Evolutionary conservation across 2,797 vertebrate species (phyloP), one percentile per base, ranked within the genome.

Genomic region (Semaprochilodus insignis): DNA sequence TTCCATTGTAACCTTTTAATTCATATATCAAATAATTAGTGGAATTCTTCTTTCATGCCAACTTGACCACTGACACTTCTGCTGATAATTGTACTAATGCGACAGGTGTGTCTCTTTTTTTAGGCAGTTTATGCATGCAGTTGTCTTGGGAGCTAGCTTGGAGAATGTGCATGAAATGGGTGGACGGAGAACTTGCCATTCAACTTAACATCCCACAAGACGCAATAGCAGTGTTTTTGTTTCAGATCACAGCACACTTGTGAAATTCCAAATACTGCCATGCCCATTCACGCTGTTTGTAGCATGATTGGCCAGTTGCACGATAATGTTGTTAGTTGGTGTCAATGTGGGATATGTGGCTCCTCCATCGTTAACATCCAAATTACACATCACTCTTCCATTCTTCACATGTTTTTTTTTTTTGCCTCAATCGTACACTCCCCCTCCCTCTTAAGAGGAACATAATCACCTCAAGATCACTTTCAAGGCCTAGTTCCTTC

Each of bases 401-500:
- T 25, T 60, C 66, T 71, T 67, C 44, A 82, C 19, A 7, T 23
- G 14, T 17, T 21, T 62, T 62, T 14, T 62, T 62, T 62, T 62
- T 85, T 80, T 72, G 74, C 81, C 77, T 81, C 81, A 76, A 79
- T 81, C 71, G 67, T 57, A n/a, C 48, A 40, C 44, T 44, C 40
- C 71, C 11, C 74, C 74, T 31, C 59, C 40, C 55, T 13, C 72
- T 78, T 34, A 60, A 75, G 65, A 82, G 15, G 67, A 70, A 72
- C 62, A 21, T 44, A 74, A 76, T 75, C 40, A 71, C 69, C 51
- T 59, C 54, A 87, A 81, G 79, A 80, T 83, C 67, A 80, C 69
- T 77, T 76, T 79, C 23, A 75, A 74, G 66, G 25, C 71, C 78
- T 82, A 74, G 80, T 74, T n/a, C 74, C 81, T 82, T 67, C 76